These are phyloP conservation scores for Sisor rabdophorus DNA, from an alignment of 2,113 vertebrate species.

Conservation along the genomic window DNA sequence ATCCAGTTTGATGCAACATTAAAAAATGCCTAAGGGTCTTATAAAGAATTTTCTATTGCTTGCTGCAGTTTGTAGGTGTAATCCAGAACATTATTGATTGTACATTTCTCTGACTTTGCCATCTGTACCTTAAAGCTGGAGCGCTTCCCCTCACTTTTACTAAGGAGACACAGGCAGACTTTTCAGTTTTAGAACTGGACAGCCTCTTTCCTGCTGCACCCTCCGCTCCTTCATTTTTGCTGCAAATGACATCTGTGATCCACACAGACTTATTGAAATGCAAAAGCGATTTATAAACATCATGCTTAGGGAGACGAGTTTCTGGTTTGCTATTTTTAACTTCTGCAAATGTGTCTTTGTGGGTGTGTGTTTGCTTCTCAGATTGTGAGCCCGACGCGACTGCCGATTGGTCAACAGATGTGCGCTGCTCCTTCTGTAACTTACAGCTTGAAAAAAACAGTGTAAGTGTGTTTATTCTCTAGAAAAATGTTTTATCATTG, in stretches of 20 bases:
- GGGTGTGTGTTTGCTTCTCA: slow-evolving; percentile 60
- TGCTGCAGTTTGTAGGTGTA: neutral
- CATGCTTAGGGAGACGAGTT: neutral
- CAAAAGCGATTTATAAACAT: neutral
- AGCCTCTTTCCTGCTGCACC: neutral
- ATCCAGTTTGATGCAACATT: no score
- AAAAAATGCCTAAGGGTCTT: neutral
- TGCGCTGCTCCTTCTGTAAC: slow-evolving; percentile 92
- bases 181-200: neutral
- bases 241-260: neutral
- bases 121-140: neutral
- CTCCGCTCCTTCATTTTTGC: no score
- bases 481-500: neutral
- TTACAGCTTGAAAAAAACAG: slow-evolving; percentile 89
- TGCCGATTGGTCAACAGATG: slow-evolving; percentile 94
- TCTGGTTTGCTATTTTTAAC: slow-evolving; percentile 10
- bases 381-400: slow-evolving; percentile 97
- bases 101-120: neutral
- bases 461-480: slow-evolving; percentile 74
- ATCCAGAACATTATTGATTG: neutral
- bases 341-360: neutral
- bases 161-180: neutral
- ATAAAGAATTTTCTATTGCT: neutral
- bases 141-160: neutral
- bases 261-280: neutral